Evolutionary conservation across 2,888 invertebrate species (phyloP), one percentile per base, ranked within the genome.

Genomic region (Horisme vitalbata): DNA sequence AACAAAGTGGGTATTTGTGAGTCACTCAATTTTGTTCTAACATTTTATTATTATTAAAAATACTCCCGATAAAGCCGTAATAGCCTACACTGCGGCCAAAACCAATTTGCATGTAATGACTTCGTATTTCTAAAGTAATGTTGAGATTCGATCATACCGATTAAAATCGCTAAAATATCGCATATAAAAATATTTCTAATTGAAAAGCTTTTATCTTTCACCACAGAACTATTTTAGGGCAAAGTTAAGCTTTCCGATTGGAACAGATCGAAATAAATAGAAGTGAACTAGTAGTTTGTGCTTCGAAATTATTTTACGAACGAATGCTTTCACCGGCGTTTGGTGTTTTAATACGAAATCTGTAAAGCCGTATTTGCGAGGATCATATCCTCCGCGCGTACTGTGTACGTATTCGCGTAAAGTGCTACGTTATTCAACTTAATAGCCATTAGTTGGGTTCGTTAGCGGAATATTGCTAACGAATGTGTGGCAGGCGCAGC

Each of bases 391-490:
- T 77, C 69, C 74, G 68, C 55, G 45, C 55, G 62, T 32, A 63
- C 65, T 74, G 75, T 70, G 72, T 76, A 72, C 64, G 75, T 68
- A 72, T 77, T 75, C 75, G 72, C 65, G 78, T 71, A 78, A 83
- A 83, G 83, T 86, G 83, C 80, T 81, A 73, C 79, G 84, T 87
- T 84, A 85, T 86, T 85, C 83, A 82, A 84, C 75, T 83, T 84
- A 85, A 87, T 83, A 84, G 83, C 85, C 84, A 86, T 87, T 86
- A 87, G 85, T 84, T 84, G 78, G 83, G 85, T 88, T 88, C 87
- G 88, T 87, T 88, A 88, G 85, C 71, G 81, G 84, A 84, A 87
- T 86, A 88, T 86, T 82, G 86, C 85, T 86, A 86, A 88, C 86
- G 87, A 87, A 82, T 83, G 83, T 83, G 80, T 71, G 79, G 72